Conservation (phyloP, 2,888 invertebrate species). For the Tolmerus cingulatus region DNA sequence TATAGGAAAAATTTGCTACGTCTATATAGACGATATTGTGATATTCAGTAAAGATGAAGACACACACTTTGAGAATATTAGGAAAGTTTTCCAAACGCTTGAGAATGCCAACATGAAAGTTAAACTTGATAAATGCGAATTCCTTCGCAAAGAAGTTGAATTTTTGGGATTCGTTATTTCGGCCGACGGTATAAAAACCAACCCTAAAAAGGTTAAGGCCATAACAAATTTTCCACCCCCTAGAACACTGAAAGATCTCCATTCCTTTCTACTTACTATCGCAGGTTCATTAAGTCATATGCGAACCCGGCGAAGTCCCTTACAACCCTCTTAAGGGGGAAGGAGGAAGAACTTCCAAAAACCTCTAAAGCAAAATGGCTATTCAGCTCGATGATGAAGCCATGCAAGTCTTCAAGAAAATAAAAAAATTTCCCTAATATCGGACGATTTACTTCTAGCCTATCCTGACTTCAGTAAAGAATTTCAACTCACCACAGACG, state of each 20-base stretch:
- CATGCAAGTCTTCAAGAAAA: too few relatives aligned
- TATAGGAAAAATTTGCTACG: background rate
- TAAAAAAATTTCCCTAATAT: too few relatives aligned
- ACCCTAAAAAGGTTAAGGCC: background rate
- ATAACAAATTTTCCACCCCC: background rate
- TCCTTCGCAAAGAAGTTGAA: background rate
- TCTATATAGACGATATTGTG: background rate
- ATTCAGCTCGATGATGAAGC: background rate
- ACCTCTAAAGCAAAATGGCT: background rate
- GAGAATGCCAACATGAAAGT: background rate
- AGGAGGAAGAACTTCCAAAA: background rate
- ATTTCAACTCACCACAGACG: too few relatives aligned
- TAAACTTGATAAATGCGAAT: background rate
- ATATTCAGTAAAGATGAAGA: background rate
- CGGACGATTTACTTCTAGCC: too few relatives aligned
- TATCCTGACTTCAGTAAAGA: too few relatives aligned
- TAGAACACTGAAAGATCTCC: background rate
- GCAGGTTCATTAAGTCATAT: too few relatives aligned
- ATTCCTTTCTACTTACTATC: background rate
- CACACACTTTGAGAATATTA: background rate
- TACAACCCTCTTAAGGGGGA: background rate
- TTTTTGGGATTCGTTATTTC: background rate
- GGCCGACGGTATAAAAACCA: background rate
- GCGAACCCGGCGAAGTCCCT: too few relatives aligned
- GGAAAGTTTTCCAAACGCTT: background rate